These are phyloP conservation scores for Pontoporia blainvillei DNA, from an alignment of 2,113 vertebrate genomes.

Conservation along the genomic window DNA sequence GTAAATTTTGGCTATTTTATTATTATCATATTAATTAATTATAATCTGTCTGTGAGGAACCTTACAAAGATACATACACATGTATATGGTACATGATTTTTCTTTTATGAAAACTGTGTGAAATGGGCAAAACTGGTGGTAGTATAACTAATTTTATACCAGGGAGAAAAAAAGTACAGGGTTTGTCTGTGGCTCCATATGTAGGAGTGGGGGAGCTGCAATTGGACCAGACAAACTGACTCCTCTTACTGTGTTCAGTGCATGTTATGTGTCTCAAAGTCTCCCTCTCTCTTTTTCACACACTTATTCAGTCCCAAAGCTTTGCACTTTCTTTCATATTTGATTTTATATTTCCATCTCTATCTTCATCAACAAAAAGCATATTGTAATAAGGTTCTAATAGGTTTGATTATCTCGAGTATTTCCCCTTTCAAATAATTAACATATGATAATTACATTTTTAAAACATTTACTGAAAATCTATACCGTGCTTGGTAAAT, in stretches of 20 bases:
- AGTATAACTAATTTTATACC: neutral
- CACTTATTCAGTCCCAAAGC: neutral
- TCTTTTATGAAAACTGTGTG: neutral
- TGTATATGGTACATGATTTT: neutral
- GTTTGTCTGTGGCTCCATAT: accelerated
- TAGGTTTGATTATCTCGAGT: neutral
- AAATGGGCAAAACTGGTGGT: neutral
- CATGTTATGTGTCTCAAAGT: neutral
- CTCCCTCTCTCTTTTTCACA: neutral
- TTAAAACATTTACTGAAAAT: neutral
- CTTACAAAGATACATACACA: neutral
- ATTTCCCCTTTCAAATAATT: neutral
- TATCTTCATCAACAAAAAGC: neutral
- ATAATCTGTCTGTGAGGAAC: neutral
- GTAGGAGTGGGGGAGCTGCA: neutral
- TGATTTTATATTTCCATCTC: neutral
- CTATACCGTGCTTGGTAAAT: neutral
- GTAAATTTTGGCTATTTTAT: neutral
- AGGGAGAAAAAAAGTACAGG: neutral
- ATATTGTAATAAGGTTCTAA: neutral
- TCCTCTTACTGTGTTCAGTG: neutral
- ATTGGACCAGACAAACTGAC: neutral
- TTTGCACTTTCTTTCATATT: neutral
- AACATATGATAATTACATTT: neutral
- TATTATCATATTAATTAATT: neutral